Evolutionary conservation across 2,888 invertebrate genomes (phyloP).

Genomic region (Eupithecia insigniata): DNA sequence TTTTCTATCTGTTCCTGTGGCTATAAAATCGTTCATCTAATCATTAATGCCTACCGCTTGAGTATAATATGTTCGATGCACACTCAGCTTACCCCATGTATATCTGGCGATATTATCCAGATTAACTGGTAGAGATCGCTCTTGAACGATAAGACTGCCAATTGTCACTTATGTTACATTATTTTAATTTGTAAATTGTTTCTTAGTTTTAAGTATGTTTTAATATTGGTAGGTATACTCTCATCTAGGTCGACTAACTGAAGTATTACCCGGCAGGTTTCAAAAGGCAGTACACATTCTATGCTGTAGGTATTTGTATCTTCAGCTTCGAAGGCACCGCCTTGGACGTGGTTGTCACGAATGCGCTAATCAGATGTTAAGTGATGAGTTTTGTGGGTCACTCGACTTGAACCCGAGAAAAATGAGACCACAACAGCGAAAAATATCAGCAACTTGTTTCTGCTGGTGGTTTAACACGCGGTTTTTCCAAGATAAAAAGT

Average conservation of each 20-base stretch:
- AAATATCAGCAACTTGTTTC: neutral
- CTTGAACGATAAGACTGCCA: too few species aligned
- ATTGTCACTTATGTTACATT: too few species aligned
- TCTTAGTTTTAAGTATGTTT: conserved; percentile 17
- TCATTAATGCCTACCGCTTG: conserved; percentile 7
- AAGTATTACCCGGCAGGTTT: conserved; percentile 34
- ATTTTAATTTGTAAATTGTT: too few species aligned
- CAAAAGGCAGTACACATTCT: conserved; percentile 10
- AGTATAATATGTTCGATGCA: too few species aligned
- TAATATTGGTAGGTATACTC: conserved; percentile 26
- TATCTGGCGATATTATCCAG: too few species aligned
- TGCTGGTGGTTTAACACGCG: neutral
- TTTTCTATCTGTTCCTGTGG: neutral
- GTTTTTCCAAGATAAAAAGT: too few species aligned
- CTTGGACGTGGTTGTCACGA: conserved; percentile 41
- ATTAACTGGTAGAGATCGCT: too few species aligned
- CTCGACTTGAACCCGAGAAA: conserved; percentile 16
- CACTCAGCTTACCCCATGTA: too few species aligned
- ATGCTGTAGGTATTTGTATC: neutral
- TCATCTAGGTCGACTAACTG: conserved; percentile 46
- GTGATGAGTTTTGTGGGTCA: conserved; percentile 47
- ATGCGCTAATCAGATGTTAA: conserved; percentile 54
- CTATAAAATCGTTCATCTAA: neutral
- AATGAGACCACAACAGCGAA: neutral
- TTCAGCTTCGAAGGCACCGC: conserved; percentile 19